Base-by-base conservation (phyloP, 2,888 invertebrate genomes). In the Torymus texanus region DNA sequence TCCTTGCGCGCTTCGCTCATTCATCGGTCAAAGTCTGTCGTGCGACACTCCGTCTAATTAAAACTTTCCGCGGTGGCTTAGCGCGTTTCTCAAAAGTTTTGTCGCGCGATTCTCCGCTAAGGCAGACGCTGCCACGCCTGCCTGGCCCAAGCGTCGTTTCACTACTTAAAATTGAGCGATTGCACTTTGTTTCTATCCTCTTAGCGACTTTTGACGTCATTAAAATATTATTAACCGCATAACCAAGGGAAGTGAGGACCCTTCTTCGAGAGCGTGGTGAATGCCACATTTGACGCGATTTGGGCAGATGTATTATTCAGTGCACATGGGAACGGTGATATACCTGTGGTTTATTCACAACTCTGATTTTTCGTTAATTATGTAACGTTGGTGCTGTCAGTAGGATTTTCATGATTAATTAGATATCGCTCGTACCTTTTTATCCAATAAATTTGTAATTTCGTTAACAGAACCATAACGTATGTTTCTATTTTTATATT, bases 41-140 rank as follows among this genome's bases (percentile, higher is more conserved):
- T 29, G 67, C 59, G 80, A 41, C 65, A 77, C 77, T 77, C 16
- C 51, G 21, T 67, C 74, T 77, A 77, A 80, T 80, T 80, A 80
- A 80, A 80, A 80, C 63, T 77, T 77, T 70, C 24, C 29, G 50
- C 58, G 18, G 59, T 70, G 41, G 50, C 70, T 73, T 24, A 50
- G 59, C 55, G 53, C 11, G 73, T 77, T 29, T 5, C 53, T 72
- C 10, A 58, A 72, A 75, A 76, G 59, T 65, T 65, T 77, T 66
- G 11, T 65, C 21, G 21, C 41, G 8, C 41, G 41, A 41, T 41
- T 41, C 41, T 41, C 21, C 21, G 21, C 41, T 8, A n/a, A n/a
- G 41, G 41, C 41, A 41, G 41, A 41, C 41, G 41, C 16, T 11
- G 59, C 5, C 29, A 59, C 14, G 55, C 50, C 18, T 11, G 59